A percentile compares a stretch with the other conserved stretches of the same genome.
These are phyloP conservation scores for Polydrusus pterygomalis DNA, from an alignment of 2,888 invertebrate genomes.

Conservation along the genomic window DNA sequence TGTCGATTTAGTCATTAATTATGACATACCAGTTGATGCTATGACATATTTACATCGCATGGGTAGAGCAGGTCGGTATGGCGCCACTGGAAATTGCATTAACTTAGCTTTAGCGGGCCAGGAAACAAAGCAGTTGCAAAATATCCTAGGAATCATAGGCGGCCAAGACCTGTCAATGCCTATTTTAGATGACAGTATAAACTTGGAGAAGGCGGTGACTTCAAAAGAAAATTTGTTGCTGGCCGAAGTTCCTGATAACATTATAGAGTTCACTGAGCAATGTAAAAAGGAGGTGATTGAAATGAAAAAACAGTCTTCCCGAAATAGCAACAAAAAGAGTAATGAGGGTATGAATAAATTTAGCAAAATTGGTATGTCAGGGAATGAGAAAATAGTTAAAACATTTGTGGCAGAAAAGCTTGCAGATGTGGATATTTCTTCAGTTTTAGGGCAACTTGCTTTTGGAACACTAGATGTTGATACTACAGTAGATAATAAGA, in stretches of 20 bases:
- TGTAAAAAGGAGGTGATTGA: constrained; percentile 40
- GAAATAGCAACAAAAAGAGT: not conserved
- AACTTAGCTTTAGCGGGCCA: constrained; percentile 81
- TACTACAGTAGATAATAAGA: not conserved
- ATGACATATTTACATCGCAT: constrained; percentile 95
- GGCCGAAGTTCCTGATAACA: constrained; percentile 30
- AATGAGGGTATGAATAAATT: constrained; percentile 4
- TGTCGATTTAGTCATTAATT: constrained; percentile 94
- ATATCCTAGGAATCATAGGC: constrained; percentile 76
- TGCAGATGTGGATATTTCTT: constrained; percentile 26
- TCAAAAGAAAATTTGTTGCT: constrained; percentile 33
- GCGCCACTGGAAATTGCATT: constrained; percentile 87
- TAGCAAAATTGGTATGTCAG: not conserved
- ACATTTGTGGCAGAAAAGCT: constrained; percentile 38
- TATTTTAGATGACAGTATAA: constrained; percentile 65
- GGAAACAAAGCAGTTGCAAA: constrained; percentile 77
- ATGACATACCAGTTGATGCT: constrained; percentile 87
- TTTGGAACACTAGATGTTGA: constrained; percentile 26
- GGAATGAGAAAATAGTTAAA: not conserved
- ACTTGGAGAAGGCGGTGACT: constrained; percentile 9
- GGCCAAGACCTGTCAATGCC: constrained; percentile 73
- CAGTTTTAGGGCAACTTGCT: constrained; percentile 40
- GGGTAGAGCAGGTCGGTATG: constrained; percentile 96
- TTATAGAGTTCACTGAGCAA: constrained; percentile 39
- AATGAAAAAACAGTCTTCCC: constrained; percentile 24